Evolutionary conservation across 2,113 vertebrate species (phyloP), one percentile per base, ranked within the genome.

Genomic region (Ictidomys tridecemlineatus): DNA sequence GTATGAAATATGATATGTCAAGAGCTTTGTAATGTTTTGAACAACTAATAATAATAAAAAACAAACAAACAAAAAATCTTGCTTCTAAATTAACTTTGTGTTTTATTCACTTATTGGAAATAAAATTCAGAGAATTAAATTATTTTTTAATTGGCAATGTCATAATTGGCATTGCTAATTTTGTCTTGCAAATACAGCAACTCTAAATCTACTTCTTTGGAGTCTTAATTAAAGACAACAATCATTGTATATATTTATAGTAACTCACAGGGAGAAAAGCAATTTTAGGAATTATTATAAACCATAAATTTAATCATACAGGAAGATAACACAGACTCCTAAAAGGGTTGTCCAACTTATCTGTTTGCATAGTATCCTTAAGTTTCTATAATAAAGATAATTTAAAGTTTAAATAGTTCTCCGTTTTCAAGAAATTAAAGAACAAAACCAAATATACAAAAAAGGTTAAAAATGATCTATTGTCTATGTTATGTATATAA

Each of bases 161-260:
- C 77, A 53, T 82, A 96, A 42, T 11, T 85, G 82, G 37, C 93
- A 0, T 28, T 82, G 26, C 90, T 82, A 45, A 69, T 90, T 86
- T 86, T 92, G 39, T 34, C 22, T 76, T 3, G 61, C 51, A 63
- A 9, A 74, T 92, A 67, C 22, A 86, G 48, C 30, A 92, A 85
- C 26, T 77, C 9, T 4, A 87, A 34, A 37, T 24, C 5, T 61
- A 56, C 30, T 76, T 70, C 65, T 97, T 73, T 30, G 79, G 92
- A 74, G 42, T 42, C 67, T 92, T 96, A 97, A 85, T 76, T 95
- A 97, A 94, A 94, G 63, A 97, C 8, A 97, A 96, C 26, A 51
- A 86, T 83, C 5, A 78, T 92, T 96, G 94, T 74, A 87, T 84
- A 28, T 32, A 79, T 70, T 91, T 89, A 48, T 20, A 70, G 0